Base-by-base conservation (phyloP, 2,113 vertebrate genomes). In the Cervus canadensis region DNA sequence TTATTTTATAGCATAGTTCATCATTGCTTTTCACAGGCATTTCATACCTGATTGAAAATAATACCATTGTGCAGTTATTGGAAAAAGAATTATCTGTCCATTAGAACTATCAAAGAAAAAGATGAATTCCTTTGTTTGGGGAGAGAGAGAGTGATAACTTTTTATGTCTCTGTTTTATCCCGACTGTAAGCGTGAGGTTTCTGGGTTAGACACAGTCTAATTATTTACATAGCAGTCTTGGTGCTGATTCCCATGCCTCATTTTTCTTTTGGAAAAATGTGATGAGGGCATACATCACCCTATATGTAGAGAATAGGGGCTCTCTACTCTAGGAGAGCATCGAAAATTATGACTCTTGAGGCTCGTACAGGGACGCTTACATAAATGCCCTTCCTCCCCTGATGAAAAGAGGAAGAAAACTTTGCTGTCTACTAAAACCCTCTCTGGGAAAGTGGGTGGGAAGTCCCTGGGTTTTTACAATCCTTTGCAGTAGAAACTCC, bases 11-110 rank as follows among this genome's bases (percentile, higher is more conserved):
- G 12, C 3, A 0, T 26, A 71, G 1, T 50, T 71, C 28, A 52
- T 52, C 16, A 59, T 17, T 7, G 43, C 9, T 23, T 89, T 90
- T 81, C 67, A 89, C 26, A 79, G 43, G 6, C 36, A 11, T 76
- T 83, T 33, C 45, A 64, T 88, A 76, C 16, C 43, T 93, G 17
- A 81, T 52, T 50, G 12, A 86, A 93, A 90, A 71, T n/a, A 67
- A 26, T 54, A 45, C 86, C 94, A 54, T 54, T 64, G 10, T 92
- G 45, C 15, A 67, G 8, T 83, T 36, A 78, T 10, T 50, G 14
- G 83, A 82, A 92, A 59, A 33, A 71, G 7, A 50, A 92, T 52
- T 78, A 78, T 33, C 9, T 92, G 45, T 56, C n/a, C 17, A 25
- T 84, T 91, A 71, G 19, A 87, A 8, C 26, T 71, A 12, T 87